Evolutionary conservation across 2,888 invertebrate species (phyloP).

Genomic region (Ditylenchus weischeri): DNA sequence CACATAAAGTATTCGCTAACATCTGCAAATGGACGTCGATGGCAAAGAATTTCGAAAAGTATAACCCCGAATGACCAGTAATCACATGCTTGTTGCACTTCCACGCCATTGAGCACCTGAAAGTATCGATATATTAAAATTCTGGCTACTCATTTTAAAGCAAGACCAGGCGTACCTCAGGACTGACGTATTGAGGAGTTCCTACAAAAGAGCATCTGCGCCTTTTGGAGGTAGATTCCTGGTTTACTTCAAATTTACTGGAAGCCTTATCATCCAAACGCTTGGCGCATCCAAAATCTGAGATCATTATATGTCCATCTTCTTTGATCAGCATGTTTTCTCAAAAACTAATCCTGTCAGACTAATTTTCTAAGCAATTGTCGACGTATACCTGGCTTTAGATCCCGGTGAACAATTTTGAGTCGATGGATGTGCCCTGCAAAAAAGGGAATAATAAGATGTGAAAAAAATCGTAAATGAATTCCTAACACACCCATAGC

Average conservation of each 20-base stretch:
- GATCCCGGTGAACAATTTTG: constrained; percentile 50
- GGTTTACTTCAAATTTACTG: neutral
- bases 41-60: constrained; percentile 37
- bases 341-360: constrained; percentile 58
- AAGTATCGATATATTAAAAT: constrained; percentile 10
- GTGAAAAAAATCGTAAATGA: too few relatives aligned
- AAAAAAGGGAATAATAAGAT: constrained; percentile 15
- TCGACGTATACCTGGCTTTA: constrained; percentile 39
- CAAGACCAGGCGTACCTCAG: constrained; percentile 70
- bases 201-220: constrained; percentile 75
- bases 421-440: constrained; percentile 47
- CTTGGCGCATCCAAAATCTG: constrained; percentile 91
- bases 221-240: constrained; percentile 16
- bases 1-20: constrained; percentile 77
- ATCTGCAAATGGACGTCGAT: constrained; percentile 47
- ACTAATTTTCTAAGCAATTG: neutral
- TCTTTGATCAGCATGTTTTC: constrained; percentile 93
- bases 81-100: constrained; percentile 35
- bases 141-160: neutral
- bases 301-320: constrained; percentile 91
- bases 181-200: constrained; percentile 96
- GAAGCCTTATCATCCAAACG: constrained; percentile 24
- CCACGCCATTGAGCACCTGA: constrained; percentile 38
- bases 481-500: constrained; percentile 68
- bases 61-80: constrained; percentile 39